Percentiles rank a stretch among this genome's conserved stretches.
phyloP scores from a whole-genome alignment of 2,888 invertebrate genomes.

The Stenchaetothrips biformis region DNA sequence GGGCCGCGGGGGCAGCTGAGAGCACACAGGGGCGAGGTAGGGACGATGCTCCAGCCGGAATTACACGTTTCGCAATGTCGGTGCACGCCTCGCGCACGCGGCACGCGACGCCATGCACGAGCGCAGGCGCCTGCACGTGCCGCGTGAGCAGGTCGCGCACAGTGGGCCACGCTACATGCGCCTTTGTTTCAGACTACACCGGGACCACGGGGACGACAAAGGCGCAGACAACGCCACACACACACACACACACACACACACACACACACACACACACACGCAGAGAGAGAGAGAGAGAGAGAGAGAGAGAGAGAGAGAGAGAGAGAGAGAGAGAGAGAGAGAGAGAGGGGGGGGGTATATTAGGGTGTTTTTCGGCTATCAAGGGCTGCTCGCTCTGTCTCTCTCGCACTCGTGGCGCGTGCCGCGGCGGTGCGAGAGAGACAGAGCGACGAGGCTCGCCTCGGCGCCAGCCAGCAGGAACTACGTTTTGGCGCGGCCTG shows the following conservation, averaged over 20 bases:
- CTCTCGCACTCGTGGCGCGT: no score
- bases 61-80: not conserved
- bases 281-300: not conserved
- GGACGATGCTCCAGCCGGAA: not conserved
- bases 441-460: no score
- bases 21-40: not conserved
- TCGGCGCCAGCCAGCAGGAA: no score
- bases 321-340: not conserved
- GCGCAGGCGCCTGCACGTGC: not conserved
- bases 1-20: not conserved
- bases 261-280: not conserved
- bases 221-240: not conserved
- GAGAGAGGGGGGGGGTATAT: not conserved
- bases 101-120: not conserved
- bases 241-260: not conserved
- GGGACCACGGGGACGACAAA: not conserved
- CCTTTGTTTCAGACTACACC: not conserved
- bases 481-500: no score
- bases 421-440: no score
- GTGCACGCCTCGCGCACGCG: not conserved
- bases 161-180: not conserved
- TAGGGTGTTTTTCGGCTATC: not conserved
- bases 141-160: not conserved
- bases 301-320: not conserved
- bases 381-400: no score